Evolutionary conservation across 1,140 invertebrate species (phyloP), one percentile per base, ranked within the genome.

Genomic region (Drosophila azteca): DNA sequence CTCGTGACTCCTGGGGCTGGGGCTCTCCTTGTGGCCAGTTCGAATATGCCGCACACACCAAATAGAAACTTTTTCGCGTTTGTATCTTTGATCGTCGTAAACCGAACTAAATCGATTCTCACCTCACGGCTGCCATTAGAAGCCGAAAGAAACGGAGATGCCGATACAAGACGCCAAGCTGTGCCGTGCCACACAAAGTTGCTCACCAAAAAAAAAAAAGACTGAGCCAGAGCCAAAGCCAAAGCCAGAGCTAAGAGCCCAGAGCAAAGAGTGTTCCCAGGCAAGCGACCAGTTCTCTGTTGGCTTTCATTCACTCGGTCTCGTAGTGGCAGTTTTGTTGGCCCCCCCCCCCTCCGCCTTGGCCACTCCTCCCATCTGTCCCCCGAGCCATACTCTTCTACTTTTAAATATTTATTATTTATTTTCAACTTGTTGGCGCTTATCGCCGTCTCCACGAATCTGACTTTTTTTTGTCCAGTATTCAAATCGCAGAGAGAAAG

Each of bases 61-160:
- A 83, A 88, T 73, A 77, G 84, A 83, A 88, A 88, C 76, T 89
- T 89, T 85, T 91, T 91, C 74, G 90, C 90, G 90, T 91, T 91
- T 91, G 90, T 88, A 89, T 89, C 90, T 83, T 66, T 68, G 90
- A 89, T 91, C 87, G 79, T 85, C 81, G 78, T 91, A 91, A 91
- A 91, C 73, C 78, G 78, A 83, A 91, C 90, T 91, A 90, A 91
- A 91, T 91, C 82, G 83, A 91, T 91, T 91, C 87, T 91, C 90
- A 90, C 59, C 78, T 85, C 73, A 77, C 77, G 78, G 82, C 84
- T 69, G 82, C 74, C 87, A 91, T 91, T 91, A 91, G 90, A 91
- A 91, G 90, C 84, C 71, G 72, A 77, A 82, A 88, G 77, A 84
- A 70, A 66, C 68, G 78, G 65, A 85, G 77, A 83, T 61, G 35